Evolutionary conservation across 30 jellyfish, hydroid and myxozoan genomes (phyloP).

Genomic region (Hydractinia symbiolongicarpus): DNA sequence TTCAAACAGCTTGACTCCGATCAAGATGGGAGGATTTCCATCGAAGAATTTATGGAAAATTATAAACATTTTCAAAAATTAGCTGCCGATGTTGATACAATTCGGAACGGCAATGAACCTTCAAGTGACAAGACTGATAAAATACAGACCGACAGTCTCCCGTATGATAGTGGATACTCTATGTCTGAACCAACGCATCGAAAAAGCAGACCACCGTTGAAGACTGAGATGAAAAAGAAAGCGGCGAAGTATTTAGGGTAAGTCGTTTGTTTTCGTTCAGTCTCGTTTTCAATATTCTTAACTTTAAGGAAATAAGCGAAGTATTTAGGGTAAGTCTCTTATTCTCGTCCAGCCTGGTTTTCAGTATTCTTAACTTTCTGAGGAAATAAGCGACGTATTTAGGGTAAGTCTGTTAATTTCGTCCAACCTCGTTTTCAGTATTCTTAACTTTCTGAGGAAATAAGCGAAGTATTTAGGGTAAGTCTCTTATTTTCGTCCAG

Average conservation of each 20-base stretch:
- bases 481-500: no score
- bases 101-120: neutral
- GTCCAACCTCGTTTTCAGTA: no score
- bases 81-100: slow-evolving; percentile 4
- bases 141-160: neutral
- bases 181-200: slow-evolving; percentile 18
- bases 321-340: no score
- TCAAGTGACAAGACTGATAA: neutral
- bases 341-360: no score
- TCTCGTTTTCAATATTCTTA: no score
- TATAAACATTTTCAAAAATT: slow-evolving; percentile 33
- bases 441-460: no score
- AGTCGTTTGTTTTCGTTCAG: neutral
- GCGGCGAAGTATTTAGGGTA: slow-evolving; percentile 38
- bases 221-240: neutral
- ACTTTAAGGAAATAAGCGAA: no score
- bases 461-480: slow-evolving; percentile 37
- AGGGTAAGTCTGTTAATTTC: no score
- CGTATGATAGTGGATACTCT: slow-evolving; percentile 9
- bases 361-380: no score
- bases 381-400: no score
- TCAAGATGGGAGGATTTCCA: slow-evolving; percentile 83
- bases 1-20: slow-evolving; percentile 69
- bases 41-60: slow-evolving; percentile 77
- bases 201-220: slow-evolving; percentile 16